Evolutionary conservation across 2,113 vertebrate species (phyloP).

Genomic region (Mus pahari): DNA sequence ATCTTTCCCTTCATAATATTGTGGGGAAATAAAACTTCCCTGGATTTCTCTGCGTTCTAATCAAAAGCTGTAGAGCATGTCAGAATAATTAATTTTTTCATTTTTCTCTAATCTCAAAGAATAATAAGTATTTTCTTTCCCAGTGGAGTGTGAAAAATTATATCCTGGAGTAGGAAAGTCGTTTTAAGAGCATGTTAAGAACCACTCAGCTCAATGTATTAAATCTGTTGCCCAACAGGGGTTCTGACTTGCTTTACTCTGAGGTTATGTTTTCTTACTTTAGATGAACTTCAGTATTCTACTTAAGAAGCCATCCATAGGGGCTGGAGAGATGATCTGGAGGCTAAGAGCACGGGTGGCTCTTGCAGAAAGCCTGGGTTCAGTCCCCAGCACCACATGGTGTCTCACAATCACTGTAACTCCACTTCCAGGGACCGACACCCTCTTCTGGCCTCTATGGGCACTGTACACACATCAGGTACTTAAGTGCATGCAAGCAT

Average conservation of each 20-base stretch:
- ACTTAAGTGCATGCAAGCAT: neutral
- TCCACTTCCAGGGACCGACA: neutral
- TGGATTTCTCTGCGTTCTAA: neutral
- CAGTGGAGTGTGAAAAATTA: neutral
- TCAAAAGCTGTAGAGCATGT: neutral
- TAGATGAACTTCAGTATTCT: slow-evolving; percentile 17
- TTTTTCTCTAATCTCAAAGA: slow-evolving; percentile 11
- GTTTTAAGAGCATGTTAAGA: neutral
- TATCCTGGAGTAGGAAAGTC: neutral
- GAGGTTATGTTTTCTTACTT: neutral
- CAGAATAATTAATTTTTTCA: slow-evolving; percentile 10
- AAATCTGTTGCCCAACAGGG: neutral
- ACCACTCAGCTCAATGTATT: neutral
- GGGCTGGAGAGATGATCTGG: neutral
- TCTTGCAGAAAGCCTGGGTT: neutral
- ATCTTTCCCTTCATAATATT: neutral
- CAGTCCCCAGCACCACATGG: neutral
- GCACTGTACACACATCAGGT: neutral
- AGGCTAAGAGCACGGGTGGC: neutral
- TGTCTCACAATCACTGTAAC: neutral
- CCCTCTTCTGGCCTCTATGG: neutral
- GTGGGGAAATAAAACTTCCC: slow-evolving; percentile 7
- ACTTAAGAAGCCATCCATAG: neutral
- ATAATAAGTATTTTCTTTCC: slow-evolving; percentile 1
- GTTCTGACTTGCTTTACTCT: neutral